Evolutionary conservation across 2,797 vertebrate genomes (phyloP).

Genomic region (Eulemur rubriventer): DNA sequence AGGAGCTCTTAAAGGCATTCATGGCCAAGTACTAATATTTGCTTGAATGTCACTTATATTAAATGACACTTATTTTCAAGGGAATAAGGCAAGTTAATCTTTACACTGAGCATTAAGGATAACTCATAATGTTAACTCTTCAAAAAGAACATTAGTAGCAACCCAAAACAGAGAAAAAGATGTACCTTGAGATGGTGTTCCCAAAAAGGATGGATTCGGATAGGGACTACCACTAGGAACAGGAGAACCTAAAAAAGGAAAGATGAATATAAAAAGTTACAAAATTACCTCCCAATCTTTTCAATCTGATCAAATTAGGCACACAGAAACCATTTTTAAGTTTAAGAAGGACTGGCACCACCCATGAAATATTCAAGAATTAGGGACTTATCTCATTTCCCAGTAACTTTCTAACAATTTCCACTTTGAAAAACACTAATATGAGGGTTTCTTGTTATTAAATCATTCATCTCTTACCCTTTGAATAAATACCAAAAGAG

Average conservation of each 20-base stretch:
- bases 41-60: neutral
- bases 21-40: neutral
- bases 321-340: neutral
- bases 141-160: neutral
- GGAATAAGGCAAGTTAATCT: neutral
- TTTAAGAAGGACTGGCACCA: neutral
- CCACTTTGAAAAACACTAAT: neutral
- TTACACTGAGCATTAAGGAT: neutral
- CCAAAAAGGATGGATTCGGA: conserved; percentile 84
- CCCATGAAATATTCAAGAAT: neutral
- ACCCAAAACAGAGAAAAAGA: neutral
- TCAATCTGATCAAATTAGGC: neutral
- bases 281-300: neutral
- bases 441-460: neutral
- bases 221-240: conserved; percentile 82
- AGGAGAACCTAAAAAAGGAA: conserved; percentile 83
- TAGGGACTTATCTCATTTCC: neutral
- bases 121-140: neutral
- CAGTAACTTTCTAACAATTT: neutral
- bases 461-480: neutral
- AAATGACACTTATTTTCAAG: neutral
- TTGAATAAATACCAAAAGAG: neutral
- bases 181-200: conserved; percentile 87
- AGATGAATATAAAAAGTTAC: neutral
- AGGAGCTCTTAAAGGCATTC: neutral